phyloP scores from a whole-genome alignment of 2,888 invertebrate species.

The Drosophila engyochracea region DNA sequence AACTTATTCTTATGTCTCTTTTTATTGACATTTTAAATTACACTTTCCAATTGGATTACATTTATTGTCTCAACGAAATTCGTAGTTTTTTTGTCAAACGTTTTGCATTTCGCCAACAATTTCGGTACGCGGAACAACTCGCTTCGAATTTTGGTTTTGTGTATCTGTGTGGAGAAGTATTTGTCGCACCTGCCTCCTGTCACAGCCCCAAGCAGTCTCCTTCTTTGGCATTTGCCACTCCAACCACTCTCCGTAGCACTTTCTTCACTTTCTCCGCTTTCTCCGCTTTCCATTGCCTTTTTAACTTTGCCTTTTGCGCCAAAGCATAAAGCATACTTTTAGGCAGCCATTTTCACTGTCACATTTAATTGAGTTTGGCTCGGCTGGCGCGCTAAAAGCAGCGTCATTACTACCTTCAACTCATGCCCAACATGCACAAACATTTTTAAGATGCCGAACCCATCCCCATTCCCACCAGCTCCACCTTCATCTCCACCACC shows the following conservation, averaged over 20 bases:
- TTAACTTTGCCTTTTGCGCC: slow-evolving; percentile 7
- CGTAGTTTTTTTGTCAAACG: background rate
- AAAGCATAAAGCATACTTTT: slow-evolving; percentile 73
- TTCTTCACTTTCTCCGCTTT: slow-evolving; percentile 1
- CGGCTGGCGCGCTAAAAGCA: slow-evolving; percentile 71
- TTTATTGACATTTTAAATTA: background rate
- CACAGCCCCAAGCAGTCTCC: slow-evolving; percentile 3
- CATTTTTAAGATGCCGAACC: slow-evolving; percentile 70
- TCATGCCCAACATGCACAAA: slow-evolving; percentile 10
- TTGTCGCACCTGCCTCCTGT: slow-evolving; percentile 57
- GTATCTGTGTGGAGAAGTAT: slow-evolving; percentile 16
- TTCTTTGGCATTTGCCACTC: slow-evolving; percentile 1
- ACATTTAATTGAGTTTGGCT: slow-evolving; percentile 80
- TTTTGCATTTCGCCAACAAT: background rate
- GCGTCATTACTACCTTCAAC: slow-evolving; percentile 69
- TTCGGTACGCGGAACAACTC: background rate
- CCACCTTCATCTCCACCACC: background rate
- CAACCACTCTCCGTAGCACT: background rate
- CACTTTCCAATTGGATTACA: background rate
- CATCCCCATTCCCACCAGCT: background rate
- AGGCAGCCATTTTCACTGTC: slow-evolving; percentile 77
- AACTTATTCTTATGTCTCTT: background rate
- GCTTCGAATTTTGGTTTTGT: background rate
- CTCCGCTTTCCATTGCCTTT: background rate
- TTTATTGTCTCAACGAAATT: background rate